Conservation (phyloP, 1,140 invertebrate genomes). For the Drosophila pruinosa region DNA sequence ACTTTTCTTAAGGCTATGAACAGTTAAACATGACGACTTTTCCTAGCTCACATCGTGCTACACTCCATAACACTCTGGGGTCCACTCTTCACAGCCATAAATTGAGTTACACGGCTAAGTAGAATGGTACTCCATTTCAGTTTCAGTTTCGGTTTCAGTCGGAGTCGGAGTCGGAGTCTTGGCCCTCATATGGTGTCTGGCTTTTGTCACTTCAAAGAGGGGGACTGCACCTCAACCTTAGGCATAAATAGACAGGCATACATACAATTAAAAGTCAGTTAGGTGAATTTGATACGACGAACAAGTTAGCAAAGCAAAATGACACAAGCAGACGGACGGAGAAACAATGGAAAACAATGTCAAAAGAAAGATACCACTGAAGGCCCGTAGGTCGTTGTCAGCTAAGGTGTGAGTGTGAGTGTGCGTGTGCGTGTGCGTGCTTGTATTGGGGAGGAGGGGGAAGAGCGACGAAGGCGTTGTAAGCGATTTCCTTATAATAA, state of each 20-base stretch:
- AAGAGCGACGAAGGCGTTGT: conserved; percentile 24
- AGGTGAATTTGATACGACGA: conserved; percentile 56
- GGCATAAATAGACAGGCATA: not conserved
- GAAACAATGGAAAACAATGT: conserved; percentile 29
- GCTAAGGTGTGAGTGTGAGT: not conserved
- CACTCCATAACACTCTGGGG: not conserved
- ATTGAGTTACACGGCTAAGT: conserved; percentile 57
- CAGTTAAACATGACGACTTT: conserved; percentile 44
- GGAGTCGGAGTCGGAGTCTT: not conserved
- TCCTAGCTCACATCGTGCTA: conserved; percentile 32
- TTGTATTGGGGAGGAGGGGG: not conserved
- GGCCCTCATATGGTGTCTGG: not conserved
- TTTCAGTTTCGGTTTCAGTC: conserved; percentile 36
- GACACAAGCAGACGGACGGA: conserved; percentile 20
- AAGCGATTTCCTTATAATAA: conserved; percentile 70
- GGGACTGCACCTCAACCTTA: not conserved
- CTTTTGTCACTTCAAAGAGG: conserved; percentile 38
- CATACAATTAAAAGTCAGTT: conserved; percentile 62
- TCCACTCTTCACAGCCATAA: conserved; percentile 44
- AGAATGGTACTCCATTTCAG: conserved; percentile 48
- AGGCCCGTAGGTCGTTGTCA: not conserved
- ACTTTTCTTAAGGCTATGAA: not conserved
- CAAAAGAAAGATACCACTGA: conserved; percentile 10
- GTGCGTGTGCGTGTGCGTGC: not conserved
- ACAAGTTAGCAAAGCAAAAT: conserved; percentile 44